phyloP scores from a whole-genome alignment of 2,888 invertebrate genomes.

The Graphium colonna region DNA sequence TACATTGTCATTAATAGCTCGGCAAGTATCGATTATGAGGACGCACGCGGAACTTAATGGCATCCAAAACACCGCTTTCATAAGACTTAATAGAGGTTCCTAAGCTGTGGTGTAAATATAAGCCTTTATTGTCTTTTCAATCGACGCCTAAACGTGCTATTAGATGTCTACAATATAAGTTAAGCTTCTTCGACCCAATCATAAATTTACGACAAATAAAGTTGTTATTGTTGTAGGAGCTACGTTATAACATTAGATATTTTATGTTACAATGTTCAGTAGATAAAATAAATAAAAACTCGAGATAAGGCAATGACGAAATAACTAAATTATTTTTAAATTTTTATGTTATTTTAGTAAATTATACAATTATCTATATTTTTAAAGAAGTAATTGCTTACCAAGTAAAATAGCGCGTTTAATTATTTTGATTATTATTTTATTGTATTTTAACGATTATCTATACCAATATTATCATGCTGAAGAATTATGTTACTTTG shows the following conservation, averaged over 20 bases:
- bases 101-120: constrained; percentile 37
- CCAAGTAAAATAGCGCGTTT: background rate
- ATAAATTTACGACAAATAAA: background rate
- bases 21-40: constrained; percentile 4
- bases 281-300: too few species aligned
- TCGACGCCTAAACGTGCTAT: constrained; percentile 37
- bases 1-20: constrained; percentile 33
- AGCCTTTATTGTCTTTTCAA: constrained; percentile 45
- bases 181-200: background rate
- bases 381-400: background rate
- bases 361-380: too few species aligned
- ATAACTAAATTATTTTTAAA: too few species aligned
- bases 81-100: constrained; percentile 38
- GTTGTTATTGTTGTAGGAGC: background rate
- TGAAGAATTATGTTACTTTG: too few species aligned
- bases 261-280: too few species aligned
- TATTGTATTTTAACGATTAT: background rate
- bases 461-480: too few species aligned
- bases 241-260: too few species aligned
- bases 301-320: too few species aligned
- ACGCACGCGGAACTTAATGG: constrained; percentile 37
- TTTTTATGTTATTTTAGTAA: too few species aligned
- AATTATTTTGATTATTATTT: background rate
- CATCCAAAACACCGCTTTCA: constrained; percentile 37
- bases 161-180: too few species aligned